Evolutionary conservation across 2,888 invertebrate species (phyloP).

Genomic region (Noctuana brunneofusca): DNA sequence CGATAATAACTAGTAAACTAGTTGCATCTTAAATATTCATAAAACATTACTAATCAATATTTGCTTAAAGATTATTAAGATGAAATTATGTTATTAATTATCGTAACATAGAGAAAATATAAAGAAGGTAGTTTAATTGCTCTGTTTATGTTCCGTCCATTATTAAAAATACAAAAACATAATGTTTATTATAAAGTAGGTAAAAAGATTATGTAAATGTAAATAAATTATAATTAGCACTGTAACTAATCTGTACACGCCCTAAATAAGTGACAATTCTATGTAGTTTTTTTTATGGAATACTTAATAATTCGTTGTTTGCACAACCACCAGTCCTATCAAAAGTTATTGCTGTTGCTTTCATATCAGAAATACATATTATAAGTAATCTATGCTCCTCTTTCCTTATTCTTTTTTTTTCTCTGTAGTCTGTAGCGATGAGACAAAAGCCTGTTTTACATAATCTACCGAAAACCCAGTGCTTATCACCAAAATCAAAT

Average conservation of each 20-base stretch:
- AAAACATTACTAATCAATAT: not conserved
- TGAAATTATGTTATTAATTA: no score
- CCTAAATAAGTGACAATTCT: no score
- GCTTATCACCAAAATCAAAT: constrained; percentile 15
- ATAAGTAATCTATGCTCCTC: not conserved
- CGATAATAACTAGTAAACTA: not conserved
- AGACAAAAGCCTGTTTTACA: constrained; percentile 7
- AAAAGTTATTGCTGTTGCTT: not conserved
- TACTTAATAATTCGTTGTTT: constrained; percentile 16
- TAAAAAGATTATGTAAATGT: no score
- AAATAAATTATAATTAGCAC: no score
- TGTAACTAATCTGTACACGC: no score
- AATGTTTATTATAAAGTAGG: no score
- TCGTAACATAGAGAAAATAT: no score
- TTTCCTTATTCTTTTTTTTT: not conserved
- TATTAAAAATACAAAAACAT: no score
- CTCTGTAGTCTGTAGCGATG: constrained; percentile 3
- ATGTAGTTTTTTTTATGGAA: no score
- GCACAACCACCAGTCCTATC: not conserved
- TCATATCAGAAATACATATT: not conserved
- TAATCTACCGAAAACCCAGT: constrained; percentile 9
- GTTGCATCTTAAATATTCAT: not conserved
- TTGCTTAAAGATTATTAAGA: not conserved
- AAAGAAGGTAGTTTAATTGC: no score
- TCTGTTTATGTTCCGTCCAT: no score